Evolutionary conservation across 2,797 vertebrate genomes (phyloP).

Genomic region (Periophthalmus magnuspinnatus): DNA sequence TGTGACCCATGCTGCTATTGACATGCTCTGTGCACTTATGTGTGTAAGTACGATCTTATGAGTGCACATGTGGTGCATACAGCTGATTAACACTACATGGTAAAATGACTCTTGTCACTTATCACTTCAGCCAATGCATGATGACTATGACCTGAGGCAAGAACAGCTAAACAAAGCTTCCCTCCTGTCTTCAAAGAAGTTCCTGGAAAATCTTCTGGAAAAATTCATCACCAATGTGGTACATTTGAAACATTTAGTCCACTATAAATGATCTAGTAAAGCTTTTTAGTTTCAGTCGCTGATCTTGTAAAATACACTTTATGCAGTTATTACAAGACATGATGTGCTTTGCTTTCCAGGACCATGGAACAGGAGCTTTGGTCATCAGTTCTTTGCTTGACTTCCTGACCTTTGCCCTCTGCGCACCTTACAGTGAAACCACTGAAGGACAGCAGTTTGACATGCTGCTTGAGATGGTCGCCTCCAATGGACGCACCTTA

Average conservation of each 20-base stretch:
- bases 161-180: constrained; percentile 99
- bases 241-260: constrained; percentile 43
- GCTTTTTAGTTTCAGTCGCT: not conserved
- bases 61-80: not conserved
- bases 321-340: not conserved
- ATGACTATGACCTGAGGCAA: constrained; percentile 97
- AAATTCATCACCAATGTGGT: constrained; percentile 99
- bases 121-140: constrained; percentile 91
- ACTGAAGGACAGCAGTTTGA: constrained; percentile 98
- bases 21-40: constrained; percentile 99
- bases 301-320: not conserved
- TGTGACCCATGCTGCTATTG: constrained; percentile 94
- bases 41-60: constrained; percentile 87
- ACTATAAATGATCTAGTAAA: not conserved
- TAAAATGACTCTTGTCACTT: constrained; percentile 13
- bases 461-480: constrained; percentile 98
- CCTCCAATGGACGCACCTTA: constrained; percentile 91
- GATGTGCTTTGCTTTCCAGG: constrained; percentile 72
- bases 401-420: constrained; percentile 98
- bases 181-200: constrained; percentile 98
- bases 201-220: constrained; percentile 98
- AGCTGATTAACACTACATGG: constrained; percentile 12
- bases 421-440: constrained; percentile 98
- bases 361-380: constrained; percentile 94
- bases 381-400: constrained; percentile 98